Evolutionary conservation across 2,888 invertebrate species (phyloP).

Genomic region (Brenthis hecate): DNA sequence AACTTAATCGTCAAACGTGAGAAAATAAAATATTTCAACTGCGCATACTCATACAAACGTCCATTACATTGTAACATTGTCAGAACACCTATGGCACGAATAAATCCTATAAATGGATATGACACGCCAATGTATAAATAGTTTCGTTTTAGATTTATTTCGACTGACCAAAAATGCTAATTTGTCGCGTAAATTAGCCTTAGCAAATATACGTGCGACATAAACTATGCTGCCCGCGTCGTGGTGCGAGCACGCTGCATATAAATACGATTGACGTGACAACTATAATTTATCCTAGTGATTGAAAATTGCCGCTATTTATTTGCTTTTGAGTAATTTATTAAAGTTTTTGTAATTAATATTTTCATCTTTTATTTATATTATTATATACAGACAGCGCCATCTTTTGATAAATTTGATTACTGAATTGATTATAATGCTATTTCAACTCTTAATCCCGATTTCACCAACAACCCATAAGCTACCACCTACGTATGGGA

Average conservation of each 20-base stretch:
- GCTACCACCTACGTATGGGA: no score
- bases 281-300: constrained; percentile 11
- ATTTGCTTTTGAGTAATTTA: neutral
- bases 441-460: no score
- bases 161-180: constrained; percentile 29
- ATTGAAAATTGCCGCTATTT: constrained; percentile 13
- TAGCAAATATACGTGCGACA: constrained; percentile 19
- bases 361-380: neutral
- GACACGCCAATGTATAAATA: constrained; percentile 14
- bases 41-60: no score
- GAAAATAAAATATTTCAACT: no score
- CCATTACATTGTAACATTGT: neutral
- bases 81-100: neutral
- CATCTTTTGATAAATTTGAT: no score
- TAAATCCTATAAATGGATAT: constrained; percentile 6
- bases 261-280: constrained; percentile 35
- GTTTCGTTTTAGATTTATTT: constrained; percentile 16
- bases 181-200: constrained; percentile 25
- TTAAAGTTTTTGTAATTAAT: neutral
- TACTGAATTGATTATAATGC: no score
- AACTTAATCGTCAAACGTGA: no score
- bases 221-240: constrained; percentile 23
- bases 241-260: constrained; percentile 30
- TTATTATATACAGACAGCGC: no score
- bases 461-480: no score